Conservation (phyloP, 2,797 vertebrate genomes). For the Melanotaenia parkinsoni region DNA sequence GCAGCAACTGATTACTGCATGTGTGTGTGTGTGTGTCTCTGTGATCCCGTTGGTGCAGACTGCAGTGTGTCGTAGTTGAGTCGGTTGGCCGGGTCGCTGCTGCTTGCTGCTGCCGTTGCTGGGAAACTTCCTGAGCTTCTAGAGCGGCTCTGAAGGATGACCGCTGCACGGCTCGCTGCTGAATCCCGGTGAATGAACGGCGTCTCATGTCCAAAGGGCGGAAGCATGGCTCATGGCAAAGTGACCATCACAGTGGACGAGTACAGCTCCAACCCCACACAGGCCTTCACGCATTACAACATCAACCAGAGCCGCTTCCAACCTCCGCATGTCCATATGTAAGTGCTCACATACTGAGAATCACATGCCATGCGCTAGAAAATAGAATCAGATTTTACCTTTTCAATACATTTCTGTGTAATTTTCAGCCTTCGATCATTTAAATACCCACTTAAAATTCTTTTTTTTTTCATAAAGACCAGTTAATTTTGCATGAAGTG, state of each 20-base stretch:
- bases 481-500: neutral
- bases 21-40: conserved; percentile 8
- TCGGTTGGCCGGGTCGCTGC: conserved; percentile 40
- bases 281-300: conserved; percentile 98
- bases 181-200: conserved; percentile 91
- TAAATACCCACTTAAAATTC: neutral
- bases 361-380: conserved; percentile 3
- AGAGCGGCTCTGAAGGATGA: conserved; percentile 85
- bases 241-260: conserved; percentile 96
- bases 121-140: conserved; percentile 60
- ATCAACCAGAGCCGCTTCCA: conserved; percentile 99
- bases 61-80: conserved; percentile 55
- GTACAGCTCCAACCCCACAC: conserved; percentile 98
- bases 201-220: conserved; percentile 90
- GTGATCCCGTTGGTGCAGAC: conserved; percentile 47
- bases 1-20: conserved; percentile 30
- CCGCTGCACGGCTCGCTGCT: conserved; percentile 79
- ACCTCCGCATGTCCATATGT: conserved; percentile 97
- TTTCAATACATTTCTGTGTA: neutral
- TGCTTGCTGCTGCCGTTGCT: conserved; percentile 16
- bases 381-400: neutral
- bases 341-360: conserved; percentile 73
- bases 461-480: neutral
- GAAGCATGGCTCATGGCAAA: conserved; percentile 99
- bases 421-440: neutral